A percentile compares a stretch with the other conserved stretches of the same genome.
These are phyloP conservation scores for Eilema griseolum DNA, from an alignment of 2,888 invertebrate genomes.

Conservation along the genomic window DNA sequence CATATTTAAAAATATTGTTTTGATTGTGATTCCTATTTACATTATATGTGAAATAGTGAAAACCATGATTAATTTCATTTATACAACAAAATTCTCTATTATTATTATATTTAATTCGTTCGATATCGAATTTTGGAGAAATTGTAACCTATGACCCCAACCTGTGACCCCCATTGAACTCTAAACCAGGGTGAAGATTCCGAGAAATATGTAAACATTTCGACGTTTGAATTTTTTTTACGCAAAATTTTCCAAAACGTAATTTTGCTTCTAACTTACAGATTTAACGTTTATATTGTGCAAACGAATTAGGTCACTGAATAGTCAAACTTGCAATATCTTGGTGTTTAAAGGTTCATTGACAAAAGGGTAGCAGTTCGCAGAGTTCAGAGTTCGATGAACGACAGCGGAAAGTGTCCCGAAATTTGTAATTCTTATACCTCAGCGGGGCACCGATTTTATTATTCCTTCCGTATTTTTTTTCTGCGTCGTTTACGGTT, in stretches of 20 bases:
- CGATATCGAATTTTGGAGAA: neutral
- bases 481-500: slow-evolving; percentile 15
- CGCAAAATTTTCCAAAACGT: neutral
- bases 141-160: neutral
- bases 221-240: no score
- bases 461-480: slow-evolving; percentile 24
- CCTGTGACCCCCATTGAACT: neutral
- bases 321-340: neutral
- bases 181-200: neutral
- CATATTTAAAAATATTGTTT: no score
- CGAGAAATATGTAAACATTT: neutral
- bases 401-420: slow-evolving; percentile 26
- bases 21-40: no score
- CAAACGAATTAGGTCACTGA: slow-evolving; percentile 4
- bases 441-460: slow-evolving; percentile 22
- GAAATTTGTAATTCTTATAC: slow-evolving; percentile 44
- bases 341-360: slow-evolving; percentile 26
- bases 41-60: no score
- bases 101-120: neutral
- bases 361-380: slow-evolving; percentile 20
- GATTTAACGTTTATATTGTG: slow-evolving; percentile 3
- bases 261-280: neutral
- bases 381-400: slow-evolving; percentile 45
- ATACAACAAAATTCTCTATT: no score
- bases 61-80: no score